These are phyloP conservation scores for Caenorhabditis zanzibari DNA, from an alignment of 2,888 invertebrate genomes.

Conservation along the genomic window DNA sequence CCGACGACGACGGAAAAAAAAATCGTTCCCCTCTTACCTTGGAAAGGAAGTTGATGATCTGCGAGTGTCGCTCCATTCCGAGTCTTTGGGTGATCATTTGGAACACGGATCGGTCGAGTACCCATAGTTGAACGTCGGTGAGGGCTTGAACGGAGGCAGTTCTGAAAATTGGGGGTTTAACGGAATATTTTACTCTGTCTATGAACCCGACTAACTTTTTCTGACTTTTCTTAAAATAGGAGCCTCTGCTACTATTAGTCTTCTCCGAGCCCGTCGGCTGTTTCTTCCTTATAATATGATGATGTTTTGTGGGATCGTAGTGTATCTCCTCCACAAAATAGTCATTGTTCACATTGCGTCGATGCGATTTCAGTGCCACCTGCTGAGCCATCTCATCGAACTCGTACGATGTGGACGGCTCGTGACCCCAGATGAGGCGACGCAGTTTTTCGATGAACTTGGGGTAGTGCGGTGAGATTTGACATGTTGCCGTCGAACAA, in stretches of 20 bases:
- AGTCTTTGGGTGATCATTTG: constrained; percentile 93
- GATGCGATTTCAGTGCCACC: constrained; percentile 61
- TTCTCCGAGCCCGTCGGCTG: constrained; percentile 4
- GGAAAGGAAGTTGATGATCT: constrained; percentile 90
- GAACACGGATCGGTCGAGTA: constrained; percentile 91
- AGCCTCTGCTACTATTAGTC: not conserved
- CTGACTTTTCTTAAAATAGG: constrained; percentile 26
- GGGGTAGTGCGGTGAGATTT: constrained; percentile 59
- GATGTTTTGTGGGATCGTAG: constrained; percentile 35
- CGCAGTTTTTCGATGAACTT: constrained; percentile 64
- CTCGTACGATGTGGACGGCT: constrained; percentile 52
- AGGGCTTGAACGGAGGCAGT: constrained; percentile 86
- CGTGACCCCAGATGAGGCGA: constrained; percentile 57
- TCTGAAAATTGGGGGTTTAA: constrained; percentile 61
- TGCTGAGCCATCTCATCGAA: constrained; percentile 50
- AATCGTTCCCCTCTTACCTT: constrained; percentile 70
- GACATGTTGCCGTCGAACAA: constrained; percentile 57
- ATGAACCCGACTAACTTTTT: constrained; percentile 38
- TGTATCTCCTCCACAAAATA: constrained; percentile 63
- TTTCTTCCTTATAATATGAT: constrained; percentile 12
- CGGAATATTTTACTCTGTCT: not conserved
- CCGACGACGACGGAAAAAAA: not conserved
- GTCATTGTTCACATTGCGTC: constrained; percentile 46
- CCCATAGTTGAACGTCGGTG: constrained; percentile 92
- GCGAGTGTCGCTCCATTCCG: constrained; percentile 91